Evolutionary conservation across 2,797 vertebrate species (phyloP).

Genomic region (Trematomus bernacchii): DNA sequence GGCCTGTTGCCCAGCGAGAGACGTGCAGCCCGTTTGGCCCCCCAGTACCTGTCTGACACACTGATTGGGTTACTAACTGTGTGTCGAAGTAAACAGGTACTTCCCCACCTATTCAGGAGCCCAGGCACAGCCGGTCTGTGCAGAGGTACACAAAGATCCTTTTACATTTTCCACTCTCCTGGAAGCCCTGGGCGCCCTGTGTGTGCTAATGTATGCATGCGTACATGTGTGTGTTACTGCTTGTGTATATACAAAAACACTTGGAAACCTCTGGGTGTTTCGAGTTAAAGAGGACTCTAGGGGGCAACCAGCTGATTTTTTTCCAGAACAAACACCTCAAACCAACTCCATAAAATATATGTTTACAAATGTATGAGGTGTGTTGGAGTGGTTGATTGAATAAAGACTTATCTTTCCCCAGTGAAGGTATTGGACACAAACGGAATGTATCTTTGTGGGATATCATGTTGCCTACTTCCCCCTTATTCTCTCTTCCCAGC

Average conservation of each 20-base stretch:
- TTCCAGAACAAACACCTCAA: conserved; percentile 32
- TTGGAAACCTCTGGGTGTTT: conserved; percentile 12
- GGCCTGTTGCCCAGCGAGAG: conserved; percentile 45
- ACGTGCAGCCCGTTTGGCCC: conserved; percentile 43
- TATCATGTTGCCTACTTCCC: conserved; percentile 47
- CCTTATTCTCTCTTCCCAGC: conserved; percentile 15
- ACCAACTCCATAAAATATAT: conserved; percentile 14
- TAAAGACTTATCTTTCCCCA: conserved; percentile 25
- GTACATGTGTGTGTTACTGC: neutral
- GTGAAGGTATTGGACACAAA: conserved; percentile 11
- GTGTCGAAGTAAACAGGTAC: conserved; percentile 67
- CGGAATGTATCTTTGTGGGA: conserved; percentile 37
- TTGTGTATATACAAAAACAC: conserved; percentile 24
- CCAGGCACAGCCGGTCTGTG: conserved; percentile 44
- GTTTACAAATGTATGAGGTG: conserved; percentile 30
- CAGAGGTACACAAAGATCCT: conserved; percentile 68
- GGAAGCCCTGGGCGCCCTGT: conserved; percentile 26
- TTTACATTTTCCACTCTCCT: conserved; percentile 66
- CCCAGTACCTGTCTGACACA: conserved; percentile 56
- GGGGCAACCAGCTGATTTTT: conserved; percentile 16
- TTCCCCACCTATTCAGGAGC: conserved; percentile 46
- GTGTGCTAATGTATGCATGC: conserved; percentile 18
- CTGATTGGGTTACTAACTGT: conserved; percentile 65
- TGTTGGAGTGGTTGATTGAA: conserved; percentile 33
- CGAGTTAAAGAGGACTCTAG: conserved; percentile 1